Percentiles rank a stretch among this genome's conserved stretches.
Conservation (phyloP, 2,797 vertebrate species). For the Paguma larvata region DNA sequence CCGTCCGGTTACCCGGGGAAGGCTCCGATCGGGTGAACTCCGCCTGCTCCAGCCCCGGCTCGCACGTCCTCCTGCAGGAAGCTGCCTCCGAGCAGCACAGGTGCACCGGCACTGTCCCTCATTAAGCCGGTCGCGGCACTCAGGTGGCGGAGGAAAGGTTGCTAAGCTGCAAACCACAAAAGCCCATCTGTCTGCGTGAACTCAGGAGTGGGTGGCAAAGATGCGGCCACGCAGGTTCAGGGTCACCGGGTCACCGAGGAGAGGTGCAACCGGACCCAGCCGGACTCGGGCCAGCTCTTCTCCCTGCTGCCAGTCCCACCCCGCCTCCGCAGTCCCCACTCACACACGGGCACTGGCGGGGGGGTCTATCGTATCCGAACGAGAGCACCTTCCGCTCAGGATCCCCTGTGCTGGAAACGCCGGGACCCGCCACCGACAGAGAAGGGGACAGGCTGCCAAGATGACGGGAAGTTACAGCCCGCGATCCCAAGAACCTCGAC, state of each 20-base stretch:
- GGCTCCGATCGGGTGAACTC: no score
- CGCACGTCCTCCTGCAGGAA: not conserved
- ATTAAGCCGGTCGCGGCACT: no score
- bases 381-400: not conserved
- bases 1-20: no score
- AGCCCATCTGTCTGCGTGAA: not conserved
- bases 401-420: rapidly evolving
- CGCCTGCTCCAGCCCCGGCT: no score
- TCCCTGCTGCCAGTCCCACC: not conserved
- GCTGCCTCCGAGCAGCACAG: not conserved
- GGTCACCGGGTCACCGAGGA: rapidly evolving
- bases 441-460: no score
- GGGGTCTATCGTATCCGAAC: rapidly evolving
- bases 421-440: not conserved
- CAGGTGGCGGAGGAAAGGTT: rapidly evolving
- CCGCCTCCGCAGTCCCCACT: not conserved
- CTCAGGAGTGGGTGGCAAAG: not conserved
- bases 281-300: not conserved
- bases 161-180: not conserved
- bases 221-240: rapidly evolving
- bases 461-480: not conserved
- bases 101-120: not conserved
- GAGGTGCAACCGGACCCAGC: not conserved
- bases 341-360: rapidly evolving
- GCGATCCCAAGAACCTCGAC: rapidly evolving